These are phyloP conservation scores for Tenualosa thibaudeaui DNA, from an alignment of 2,797 vertebrate species.

Conservation along the genomic window DNA sequence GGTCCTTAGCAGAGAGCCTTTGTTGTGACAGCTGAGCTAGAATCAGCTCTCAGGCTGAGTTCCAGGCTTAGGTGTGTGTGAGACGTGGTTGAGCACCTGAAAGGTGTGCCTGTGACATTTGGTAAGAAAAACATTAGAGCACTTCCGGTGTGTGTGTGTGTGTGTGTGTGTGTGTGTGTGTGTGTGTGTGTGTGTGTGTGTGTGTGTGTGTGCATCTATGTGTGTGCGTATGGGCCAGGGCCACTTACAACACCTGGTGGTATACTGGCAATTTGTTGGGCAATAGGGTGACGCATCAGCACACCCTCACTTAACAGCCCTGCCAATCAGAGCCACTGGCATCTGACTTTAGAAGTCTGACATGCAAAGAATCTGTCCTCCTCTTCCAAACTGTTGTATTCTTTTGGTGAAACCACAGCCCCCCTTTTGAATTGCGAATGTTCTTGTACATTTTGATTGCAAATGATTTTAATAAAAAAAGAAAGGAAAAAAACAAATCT, in stretches of 20 bases:
- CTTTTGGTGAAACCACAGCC: too few relatives aligned
- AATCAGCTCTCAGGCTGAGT: not conserved
- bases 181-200: too few relatives aligned
- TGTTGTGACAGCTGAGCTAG: not conserved
- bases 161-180: too few relatives aligned
- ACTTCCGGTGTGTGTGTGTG: not conserved
- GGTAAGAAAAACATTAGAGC: not conserved
- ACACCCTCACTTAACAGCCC: not conserved
- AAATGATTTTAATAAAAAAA: too few relatives aligned
- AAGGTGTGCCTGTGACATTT: not conserved
- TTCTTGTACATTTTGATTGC: too few relatives aligned
- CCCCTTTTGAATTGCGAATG: too few relatives aligned
- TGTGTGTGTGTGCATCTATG: too few relatives aligned
- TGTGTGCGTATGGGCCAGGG: too few relatives aligned
- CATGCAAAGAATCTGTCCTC: too few relatives aligned
- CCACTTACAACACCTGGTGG: not conserved
- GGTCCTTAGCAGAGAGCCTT: not conserved
- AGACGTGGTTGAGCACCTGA: not conserved
- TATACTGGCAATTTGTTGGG: not conserved
- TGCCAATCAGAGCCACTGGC: not conserved
- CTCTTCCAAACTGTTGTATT: too few relatives aligned
- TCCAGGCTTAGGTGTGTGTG: not conserved
- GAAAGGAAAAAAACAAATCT: too few relatives aligned
- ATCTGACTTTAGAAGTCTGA: too few relatives aligned
- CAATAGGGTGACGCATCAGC: not conserved